Conservation (phyloP, 2,888 invertebrate genomes). For the Meteorus colon region DNA sequence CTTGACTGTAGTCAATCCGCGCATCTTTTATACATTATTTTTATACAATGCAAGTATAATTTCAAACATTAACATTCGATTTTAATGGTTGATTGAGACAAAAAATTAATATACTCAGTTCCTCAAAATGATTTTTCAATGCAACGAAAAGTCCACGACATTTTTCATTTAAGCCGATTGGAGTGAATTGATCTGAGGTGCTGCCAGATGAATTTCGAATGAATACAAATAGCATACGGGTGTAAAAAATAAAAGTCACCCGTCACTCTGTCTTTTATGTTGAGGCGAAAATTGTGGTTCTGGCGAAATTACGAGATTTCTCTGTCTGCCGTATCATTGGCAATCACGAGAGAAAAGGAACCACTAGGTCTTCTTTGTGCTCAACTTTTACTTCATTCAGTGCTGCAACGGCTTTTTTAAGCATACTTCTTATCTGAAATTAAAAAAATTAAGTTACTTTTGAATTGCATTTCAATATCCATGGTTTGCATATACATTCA, state of each 20-base stretch:
- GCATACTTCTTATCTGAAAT: constrained; percentile 81
- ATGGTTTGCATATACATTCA: constrained; percentile 21
- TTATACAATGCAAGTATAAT: neutral
- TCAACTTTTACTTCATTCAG: constrained; percentile 88
- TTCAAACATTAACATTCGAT: neutral
- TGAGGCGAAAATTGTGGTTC: neutral
- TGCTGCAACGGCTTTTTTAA: constrained; percentile 82
- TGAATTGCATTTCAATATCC: neutral
- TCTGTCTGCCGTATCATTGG: constrained; percentile 31
- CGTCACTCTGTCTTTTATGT: neutral
- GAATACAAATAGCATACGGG: neutral
- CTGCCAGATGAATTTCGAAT: neutral
- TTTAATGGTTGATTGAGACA: neutral
- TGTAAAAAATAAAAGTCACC: neutral
- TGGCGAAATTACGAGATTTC: constrained; percentile 4
- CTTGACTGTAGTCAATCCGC: neutral
- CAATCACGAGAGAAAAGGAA: constrained; percentile 81
- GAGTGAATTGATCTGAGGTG: neutral
- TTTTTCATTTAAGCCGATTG: neutral
- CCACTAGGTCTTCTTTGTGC: constrained; percentile 92
- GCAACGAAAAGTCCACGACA: neutral
- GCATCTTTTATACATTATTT: neutral
- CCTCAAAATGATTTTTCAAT: neutral
- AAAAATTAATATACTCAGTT: neutral
- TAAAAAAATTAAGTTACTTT: constrained; percentile 8